A percentile compares a stretch with the other conserved stretches of the same genome.
Evolutionary conservation across 1,140 invertebrate genomes (phyloP).

Genomic region (Drosophila kurseongensis): DNA sequence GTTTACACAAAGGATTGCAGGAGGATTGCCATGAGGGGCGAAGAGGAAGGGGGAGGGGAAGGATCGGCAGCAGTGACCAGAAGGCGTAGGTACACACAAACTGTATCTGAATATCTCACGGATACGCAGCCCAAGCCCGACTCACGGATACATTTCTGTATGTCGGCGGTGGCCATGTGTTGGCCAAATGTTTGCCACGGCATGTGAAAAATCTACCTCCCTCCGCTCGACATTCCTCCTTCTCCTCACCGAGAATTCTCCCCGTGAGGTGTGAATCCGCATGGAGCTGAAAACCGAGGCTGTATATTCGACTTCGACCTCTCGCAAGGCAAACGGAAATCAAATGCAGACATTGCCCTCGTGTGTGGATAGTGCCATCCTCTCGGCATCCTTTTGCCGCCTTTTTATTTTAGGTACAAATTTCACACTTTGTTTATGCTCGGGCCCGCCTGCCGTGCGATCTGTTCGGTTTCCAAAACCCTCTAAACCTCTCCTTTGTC

Average conservation of each 20-base stretch:
- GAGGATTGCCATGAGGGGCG: slow-evolving; percentile 13
- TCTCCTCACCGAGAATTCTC: slow-evolving; percentile 4
- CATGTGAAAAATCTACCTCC: slow-evolving; percentile 75
- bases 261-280: slow-evolving; percentile 45
- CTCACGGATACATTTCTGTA: slow-evolving; percentile 29
- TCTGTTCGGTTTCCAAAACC: slow-evolving; percentile 4
- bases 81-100: slow-evolving; percentile 69
- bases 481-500: background rate
- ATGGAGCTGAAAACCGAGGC: slow-evolving; percentile 54
- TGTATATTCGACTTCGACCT: slow-evolving; percentile 31
- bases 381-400: slow-evolving; percentile 51
- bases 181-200: slow-evolving; percentile 81
- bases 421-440: slow-evolving; percentile 77
- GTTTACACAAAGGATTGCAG: slow-evolving; percentile 65
- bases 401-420: slow-evolving; percentile 81
- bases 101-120: slow-evolving; percentile 52
- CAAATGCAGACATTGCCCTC: slow-evolving; percentile 69
- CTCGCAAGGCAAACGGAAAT: slow-evolving; percentile 65
- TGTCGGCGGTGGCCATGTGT: slow-evolving; percentile 58
- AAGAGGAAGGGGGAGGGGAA: background rate
- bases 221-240: background rate
- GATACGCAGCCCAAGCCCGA: slow-evolving; percentile 50
- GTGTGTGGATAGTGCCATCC: no score
- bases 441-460: slow-evolving; percentile 59
- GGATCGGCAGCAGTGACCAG: slow-evolving; percentile 68